Evolutionary conservation across 2,888 invertebrate genomes (phyloP).

Genomic region (Parapristionchus giblindavisi): DNA sequence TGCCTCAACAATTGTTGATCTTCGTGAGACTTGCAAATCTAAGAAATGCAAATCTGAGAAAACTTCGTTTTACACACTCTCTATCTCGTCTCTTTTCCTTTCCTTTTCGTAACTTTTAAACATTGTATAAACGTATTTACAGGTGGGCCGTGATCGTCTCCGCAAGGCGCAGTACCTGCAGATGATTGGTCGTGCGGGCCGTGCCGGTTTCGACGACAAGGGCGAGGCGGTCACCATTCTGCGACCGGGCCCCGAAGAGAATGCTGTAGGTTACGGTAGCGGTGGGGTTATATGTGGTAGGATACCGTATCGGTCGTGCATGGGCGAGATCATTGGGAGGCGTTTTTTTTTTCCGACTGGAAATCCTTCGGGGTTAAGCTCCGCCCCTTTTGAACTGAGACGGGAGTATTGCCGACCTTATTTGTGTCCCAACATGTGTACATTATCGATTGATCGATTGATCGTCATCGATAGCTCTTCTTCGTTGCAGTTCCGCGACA

Average conservation of each 20-base stretch:
- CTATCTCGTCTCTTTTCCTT: not conserved
- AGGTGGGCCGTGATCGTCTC: slow-evolving; percentile 81
- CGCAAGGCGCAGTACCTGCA: slow-evolving; percentile 86
- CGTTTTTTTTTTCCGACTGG: no score
- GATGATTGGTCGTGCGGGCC: slow-evolving; percentile 93
- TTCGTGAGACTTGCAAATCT: no score
- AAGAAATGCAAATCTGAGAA: no score
- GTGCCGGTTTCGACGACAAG: slow-evolving; percentile 83
- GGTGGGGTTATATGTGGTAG: not conserved
- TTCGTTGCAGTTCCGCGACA: slow-evolving; percentile 50
- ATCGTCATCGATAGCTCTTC: not conserved
- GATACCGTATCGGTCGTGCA: not conserved
- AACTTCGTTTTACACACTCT: no score
- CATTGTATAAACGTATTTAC: slow-evolving; percentile 75
- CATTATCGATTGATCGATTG: not conserved
- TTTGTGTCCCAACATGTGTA: not conserved
- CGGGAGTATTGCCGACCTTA: no score
- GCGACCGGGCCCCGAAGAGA: slow-evolving; percentile 74
- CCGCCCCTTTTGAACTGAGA: not conserved
- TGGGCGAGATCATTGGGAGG: not conserved
- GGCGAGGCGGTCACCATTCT: slow-evolving; percentile 90
- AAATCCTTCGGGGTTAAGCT: no score
- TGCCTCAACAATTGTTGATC: no score
- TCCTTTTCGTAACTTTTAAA: not conserved
- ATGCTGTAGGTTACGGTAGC: slow-evolving; percentile 58